Base-by-base conservation (phyloP, 1,140 invertebrate species). In the Theocolax elegans region DNA sequence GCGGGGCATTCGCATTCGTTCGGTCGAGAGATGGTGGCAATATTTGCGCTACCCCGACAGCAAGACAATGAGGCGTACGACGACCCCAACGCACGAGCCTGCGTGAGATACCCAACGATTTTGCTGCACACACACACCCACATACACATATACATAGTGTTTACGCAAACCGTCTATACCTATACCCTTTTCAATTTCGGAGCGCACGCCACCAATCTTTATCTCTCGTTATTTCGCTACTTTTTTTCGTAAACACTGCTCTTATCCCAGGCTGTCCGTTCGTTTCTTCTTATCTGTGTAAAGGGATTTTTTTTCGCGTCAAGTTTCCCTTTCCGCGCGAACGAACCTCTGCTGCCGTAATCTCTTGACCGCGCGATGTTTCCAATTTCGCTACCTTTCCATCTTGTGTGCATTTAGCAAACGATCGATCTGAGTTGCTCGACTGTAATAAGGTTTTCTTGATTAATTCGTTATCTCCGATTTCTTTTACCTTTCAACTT, bases 21-120 rank as follows among this genome's bases (percentile, higher is more conserved):
- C 70, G 72, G 65, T 8, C 3, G 42, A 62, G 75, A 77, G 74
- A 79, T 78, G 82, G 81, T 83, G 82, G 79, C 81, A 84, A 83
- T 85, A 83, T 84, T 85, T 84, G 82, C 80, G 65, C 79, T 79
- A 69, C 73, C 67, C 77, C 78, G 82, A 84, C 81, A 81, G 78
- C 73, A 79, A 80, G 81, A 85, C 83, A 85, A 84, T 83, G 80
- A 82, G 79, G 74, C 75, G 31, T 35, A 35, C 31, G 79, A 78
- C 13, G 8, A 15, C n/a, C 29, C 53, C 29, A 8, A 4, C 0
- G 35, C n/a, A n/a, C n/a, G n/a, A n/a, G n/a, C n/a, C n/a, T 4
- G 17, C 21, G 1, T 7, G n/a, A 9, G 54, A 21, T 19, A 31
- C 35, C 40, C 31, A 10, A 13, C 12, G 15, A 15, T 44, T 3